These are phyloP conservation scores for Epizoanthus ramosus DNA, from an alignment of 92 coral and sea anemone genomes.

Conservation along the genomic window DNA sequence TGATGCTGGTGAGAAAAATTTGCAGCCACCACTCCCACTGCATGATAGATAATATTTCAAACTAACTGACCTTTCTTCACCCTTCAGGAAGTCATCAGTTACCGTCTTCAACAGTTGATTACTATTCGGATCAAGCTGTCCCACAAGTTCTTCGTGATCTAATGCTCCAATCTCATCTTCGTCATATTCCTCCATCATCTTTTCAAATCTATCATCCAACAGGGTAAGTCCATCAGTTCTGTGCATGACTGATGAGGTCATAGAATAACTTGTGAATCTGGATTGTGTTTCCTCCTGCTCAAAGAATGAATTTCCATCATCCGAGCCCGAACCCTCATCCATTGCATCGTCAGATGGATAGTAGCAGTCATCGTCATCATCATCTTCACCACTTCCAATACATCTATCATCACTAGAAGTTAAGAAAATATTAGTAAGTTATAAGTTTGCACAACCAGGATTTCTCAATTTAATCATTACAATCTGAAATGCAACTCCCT, in stretches of 20 bases:
- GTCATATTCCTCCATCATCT: conserved; percentile 97
- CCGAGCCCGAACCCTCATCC: conserved; percentile 46
- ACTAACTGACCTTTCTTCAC: conserved; percentile 59
- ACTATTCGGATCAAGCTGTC: conserved; percentile 61
- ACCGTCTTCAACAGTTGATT: conserved; percentile 72
- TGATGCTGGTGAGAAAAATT: too few species aligned
- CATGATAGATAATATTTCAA: too few species aligned
- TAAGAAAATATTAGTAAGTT: background rate
- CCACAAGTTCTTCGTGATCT: conserved; percentile 91
- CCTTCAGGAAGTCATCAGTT: conserved; percentile 72
- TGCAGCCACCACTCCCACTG: too few species aligned
- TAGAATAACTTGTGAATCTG: conserved; percentile 90
- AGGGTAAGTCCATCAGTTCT: conserved; percentile 92
- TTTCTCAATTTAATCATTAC: too few species aligned
- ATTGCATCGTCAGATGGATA: conserved; percentile 85
- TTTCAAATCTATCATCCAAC: conserved; percentile 94
- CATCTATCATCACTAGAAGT: conserved; percentile 62
- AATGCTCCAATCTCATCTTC: conserved; percentile 98
- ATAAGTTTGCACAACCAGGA: too few species aligned
- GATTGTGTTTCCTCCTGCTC: conserved; percentile 91
- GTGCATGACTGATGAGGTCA: conserved; percentile 94
- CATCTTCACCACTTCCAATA: conserved; percentile 59
- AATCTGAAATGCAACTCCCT: too few species aligned
- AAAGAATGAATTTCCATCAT: conserved; percentile 68
- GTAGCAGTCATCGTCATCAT: conserved; percentile 38